Evolutionary conservation across 2,113 vertebrate genomes (phyloP).

Genomic region (Nannospalax galili): DNA sequence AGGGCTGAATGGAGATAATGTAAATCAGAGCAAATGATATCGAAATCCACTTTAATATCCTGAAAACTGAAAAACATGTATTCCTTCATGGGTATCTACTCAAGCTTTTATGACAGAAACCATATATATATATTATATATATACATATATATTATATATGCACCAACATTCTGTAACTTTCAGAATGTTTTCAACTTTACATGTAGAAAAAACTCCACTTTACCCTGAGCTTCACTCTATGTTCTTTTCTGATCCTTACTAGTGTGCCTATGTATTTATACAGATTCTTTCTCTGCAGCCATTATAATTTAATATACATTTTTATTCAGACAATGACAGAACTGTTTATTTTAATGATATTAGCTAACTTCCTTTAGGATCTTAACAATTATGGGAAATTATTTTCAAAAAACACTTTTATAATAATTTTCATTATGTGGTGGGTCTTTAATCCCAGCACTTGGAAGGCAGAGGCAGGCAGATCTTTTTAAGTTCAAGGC

Average conservation of each 20-base stretch:
- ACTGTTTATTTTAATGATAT: slow-evolving; percentile 52
- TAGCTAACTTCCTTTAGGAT: slow-evolving; percentile 36
- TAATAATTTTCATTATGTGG: slow-evolving; percentile 56
- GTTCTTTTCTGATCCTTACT: neutral
- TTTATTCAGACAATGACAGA: slow-evolving; percentile 39
- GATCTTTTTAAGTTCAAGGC: too few relatives aligned
- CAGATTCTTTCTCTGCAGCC: slow-evolving; percentile 10
- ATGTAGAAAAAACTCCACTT: neutral
- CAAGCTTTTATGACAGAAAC: neutral
- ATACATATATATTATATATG: too few relatives aligned
- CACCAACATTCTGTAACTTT: neutral
- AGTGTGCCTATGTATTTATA: neutral
- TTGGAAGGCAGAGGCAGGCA: too few relatives aligned
- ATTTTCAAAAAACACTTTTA: slow-evolving; percentile 36
- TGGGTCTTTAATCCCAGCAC: too few relatives aligned
- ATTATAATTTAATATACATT: slow-evolving; percentile 28
- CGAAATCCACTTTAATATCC: neutral
- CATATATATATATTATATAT: too few relatives aligned
- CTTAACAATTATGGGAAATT: slow-evolving; percentile 38
- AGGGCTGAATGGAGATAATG: neutral
- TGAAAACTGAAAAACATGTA: neutral
- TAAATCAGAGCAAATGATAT: neutral
- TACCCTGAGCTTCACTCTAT: neutral
- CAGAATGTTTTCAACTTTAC: neutral
- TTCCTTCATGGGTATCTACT: neutral